Base-by-base conservation (phyloP, 1,140 invertebrate genomes). In the Halictus rubicundus region DNA sequence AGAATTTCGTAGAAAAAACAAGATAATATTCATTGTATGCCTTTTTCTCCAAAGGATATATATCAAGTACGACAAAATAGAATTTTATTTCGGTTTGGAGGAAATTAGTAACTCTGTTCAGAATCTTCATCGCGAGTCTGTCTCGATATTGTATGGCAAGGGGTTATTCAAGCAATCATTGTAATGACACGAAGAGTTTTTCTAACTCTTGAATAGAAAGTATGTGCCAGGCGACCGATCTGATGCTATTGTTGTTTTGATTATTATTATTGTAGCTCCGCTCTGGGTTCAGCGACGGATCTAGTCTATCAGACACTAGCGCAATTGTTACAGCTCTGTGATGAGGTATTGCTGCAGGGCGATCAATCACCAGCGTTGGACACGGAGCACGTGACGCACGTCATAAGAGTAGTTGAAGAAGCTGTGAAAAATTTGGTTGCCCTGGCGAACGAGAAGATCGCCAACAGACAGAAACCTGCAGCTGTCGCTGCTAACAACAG, bases 221-320 rank as follows among this genome's bases (percentile, higher is more conserved):
- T 12, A 46, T 46, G 42, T 46, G 42, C 49, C 19, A 52, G 4
- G 14, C 9, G 8, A n/a, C n/a, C 5, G n/a, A 9, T n/a, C 8
- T n/a, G n/a, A n/a, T 57, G 6, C n/a, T 57, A 57, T 69, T 57
- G 16, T 32, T 10, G 57, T 57, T 46, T 57, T 49, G 2, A 42
- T 42, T 46, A 46, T 46, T 46, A 46, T 46, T 46, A 46, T 80
- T 88, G 23, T 89, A 96, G 95, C 90, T 94, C 95, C 49, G 93
- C 93, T 5, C 90, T 97, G 84, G 92, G 95, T 77, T 97, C 96
- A 37, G 96, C 97, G 21, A 97, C 97, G 27, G 97, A 96, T 90
- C 96, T 97, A 91, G 96, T 98, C 37, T 98, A 98, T 89, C 96
- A 97, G 86, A 96, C 96, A 73, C 92, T 98, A 60, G 97, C 97